A percentile compares a stretch with the other conserved stretches of the same genome.
These are phyloP conservation scores for Galeruca laticollis DNA, from an alignment of 2,888 invertebrate species.

Conservation along the genomic window DNA sequence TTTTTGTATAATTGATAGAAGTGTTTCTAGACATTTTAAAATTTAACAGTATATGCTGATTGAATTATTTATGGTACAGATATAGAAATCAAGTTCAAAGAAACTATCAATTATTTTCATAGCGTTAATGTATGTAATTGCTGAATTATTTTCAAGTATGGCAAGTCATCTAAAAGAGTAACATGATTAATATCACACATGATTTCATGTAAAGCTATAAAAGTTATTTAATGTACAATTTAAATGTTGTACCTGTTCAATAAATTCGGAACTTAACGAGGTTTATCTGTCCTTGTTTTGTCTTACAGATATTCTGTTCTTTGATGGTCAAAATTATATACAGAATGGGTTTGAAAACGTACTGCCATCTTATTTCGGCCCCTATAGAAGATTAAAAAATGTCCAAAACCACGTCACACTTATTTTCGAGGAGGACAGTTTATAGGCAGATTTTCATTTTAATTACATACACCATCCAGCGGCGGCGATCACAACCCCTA, in stretches of 20 bases:
- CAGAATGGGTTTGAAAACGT: no score
- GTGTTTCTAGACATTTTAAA: no score
- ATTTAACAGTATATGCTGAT: slow-evolving; percentile 7
- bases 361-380: no score
- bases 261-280: background rate
- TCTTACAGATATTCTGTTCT: no score
- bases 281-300: background rate
- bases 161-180: background rate
- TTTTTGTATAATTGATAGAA: no score
- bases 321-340: no score
- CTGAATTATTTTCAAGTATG: background rate
- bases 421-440: no score
- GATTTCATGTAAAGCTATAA: background rate
- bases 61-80: slow-evolving; percentile 4
- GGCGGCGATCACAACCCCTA: no score
- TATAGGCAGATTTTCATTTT: no score
- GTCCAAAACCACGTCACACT: no score
- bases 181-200: background rate
- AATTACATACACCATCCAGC: no score
- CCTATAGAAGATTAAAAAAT: no score
- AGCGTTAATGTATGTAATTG: background rate
- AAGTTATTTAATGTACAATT: background rate
- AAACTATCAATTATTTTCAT: slow-evolving; percentile 16
- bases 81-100: slow-evolving; percentile 18
- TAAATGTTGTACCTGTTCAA: background rate